Conservation (phyloP, 2,797 vertebrate species). For the Clarias laeviceps region DNA sequence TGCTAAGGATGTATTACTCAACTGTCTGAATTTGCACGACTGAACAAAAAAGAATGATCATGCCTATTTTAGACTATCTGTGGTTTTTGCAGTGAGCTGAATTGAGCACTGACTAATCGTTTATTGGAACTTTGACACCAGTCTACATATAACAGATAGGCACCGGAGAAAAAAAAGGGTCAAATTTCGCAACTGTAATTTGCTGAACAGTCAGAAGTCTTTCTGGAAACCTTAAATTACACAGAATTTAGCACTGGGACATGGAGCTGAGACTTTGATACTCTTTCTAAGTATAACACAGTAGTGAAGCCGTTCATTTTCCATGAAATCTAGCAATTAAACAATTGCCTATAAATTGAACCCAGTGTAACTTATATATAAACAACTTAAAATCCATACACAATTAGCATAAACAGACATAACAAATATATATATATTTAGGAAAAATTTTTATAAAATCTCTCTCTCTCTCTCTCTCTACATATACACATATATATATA, state of each 20-base stretch:
- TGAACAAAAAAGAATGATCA: neutral
- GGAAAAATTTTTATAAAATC: too few species aligned
- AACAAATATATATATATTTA: too few species aligned
- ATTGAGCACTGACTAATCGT: constrained; percentile 35
- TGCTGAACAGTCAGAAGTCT: constrained; percentile 32
- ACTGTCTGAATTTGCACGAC: neutral
- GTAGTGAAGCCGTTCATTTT: constrained; percentile 24
- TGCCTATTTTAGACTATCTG: neutral
- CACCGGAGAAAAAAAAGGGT: constrained; percentile 1
- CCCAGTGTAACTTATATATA: neutral
- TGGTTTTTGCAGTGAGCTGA: neutral
- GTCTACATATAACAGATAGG: constrained; percentile 14
- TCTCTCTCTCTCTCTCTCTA: too few species aligned
- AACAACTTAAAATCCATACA: too few species aligned
- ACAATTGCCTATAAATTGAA: neutral
- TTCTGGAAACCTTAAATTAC: constrained; percentile 46
- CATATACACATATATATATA: too few species aligned
- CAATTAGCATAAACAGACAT: too few species aligned
- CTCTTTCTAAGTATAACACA: constrained; percentile 43
- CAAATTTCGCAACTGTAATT: constrained; percentile 49
- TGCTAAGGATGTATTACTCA: neutral
- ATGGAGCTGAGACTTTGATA: constrained; percentile 45
- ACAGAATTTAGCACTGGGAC: constrained; percentile 46
- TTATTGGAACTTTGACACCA: constrained; percentile 45
- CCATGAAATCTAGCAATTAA: constrained; percentile 34